Evolutionary conservation across 2,888 invertebrate genomes (phyloP), one percentile per base, ranked within the genome.

Genomic region (Idaea biselata): DNA sequence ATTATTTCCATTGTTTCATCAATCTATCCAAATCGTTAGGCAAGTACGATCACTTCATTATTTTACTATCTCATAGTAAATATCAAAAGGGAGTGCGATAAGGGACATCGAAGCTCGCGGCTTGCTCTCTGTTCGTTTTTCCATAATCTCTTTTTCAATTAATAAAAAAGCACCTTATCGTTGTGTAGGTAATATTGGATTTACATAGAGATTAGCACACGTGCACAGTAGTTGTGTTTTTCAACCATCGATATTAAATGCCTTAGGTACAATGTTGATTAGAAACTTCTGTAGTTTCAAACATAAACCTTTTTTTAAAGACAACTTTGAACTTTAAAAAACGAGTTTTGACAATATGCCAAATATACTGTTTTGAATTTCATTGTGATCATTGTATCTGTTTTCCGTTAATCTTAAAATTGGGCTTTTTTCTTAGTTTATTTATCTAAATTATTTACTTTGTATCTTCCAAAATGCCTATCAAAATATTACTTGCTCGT

Each of bases 401-500:
- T 25, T 25, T 25, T 25, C 25, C 25, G 25, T 25, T 3, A 3
- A 25, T 3, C 25, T 25, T 25, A 3, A 25, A 25, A 25, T 25
- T 25, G 5, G 25, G 25, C 25, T 25, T 17, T 55, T 55, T 55
- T 8, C 7, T 55, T n/a, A 17, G 17, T 17, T 17, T 8, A 60
- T 25, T 33, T 18, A 60, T 16, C 14, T 18, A 62, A 60, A 61
- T 59, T 25, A 53, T 59, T 25, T 55, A 16, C 16, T 55, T 16
- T 55, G 6, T 55, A 16, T 6, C 17, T 55, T 55, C 14, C 58
- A 72, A 62, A 67, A 99, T 98, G 98, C 96, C 98, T 58, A 97
- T 99, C 78, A 96, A 96, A 90, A 95, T 96, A 76, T 95, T 99
- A 76, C 94, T 96, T 74, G 99, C 99, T 68, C 97, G 99, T 82